Base-by-base conservation (phyloP, 2,113 vertebrate genomes). In the Hippolais icterina region DNA sequence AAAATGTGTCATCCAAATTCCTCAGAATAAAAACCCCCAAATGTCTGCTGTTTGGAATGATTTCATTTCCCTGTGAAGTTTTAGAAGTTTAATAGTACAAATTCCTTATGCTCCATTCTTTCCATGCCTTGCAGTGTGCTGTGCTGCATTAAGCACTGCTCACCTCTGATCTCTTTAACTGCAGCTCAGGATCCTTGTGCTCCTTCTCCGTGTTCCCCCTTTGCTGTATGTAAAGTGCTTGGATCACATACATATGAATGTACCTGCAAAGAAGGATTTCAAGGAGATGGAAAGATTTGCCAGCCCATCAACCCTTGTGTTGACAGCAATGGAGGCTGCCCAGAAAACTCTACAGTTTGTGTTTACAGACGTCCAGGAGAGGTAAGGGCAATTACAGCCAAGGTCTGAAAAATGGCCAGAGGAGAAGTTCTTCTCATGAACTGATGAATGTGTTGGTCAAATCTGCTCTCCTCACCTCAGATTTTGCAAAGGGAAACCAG, bases 221-320 rank as follows among this genome's bases (percentile, higher is more conserved):
- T 98, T 10, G 99, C 99, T 27, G 87, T 75, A 18, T 99, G 99
- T 82, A 97, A 97, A 25, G 81, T 61, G 31, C 92, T 95, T 66
- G 97, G 92, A 12, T 68, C 89, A n/a, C 98, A 50, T 41, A 68
- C 96, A 12, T 98, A 98, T 78, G 95, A 88, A 7, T 99, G 99
- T 27, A 95, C 42, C 37, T 99, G 99, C 95, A 98, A 97, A 74
- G 86, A 97, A 1, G 98, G 98, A 61, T 99, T 98, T 49, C 78
- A 98, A 47, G 99, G 99, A 7, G 98, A 99, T 9, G 99, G 99
- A 14, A 97, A 52, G 31, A 79, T 99, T 59, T 99, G 99, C 71
- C 91, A 98, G 71, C 98, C 98, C 33, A 95, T 93, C 80, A 98
- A 99, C 83, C 99, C 98, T 5, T 99, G 99, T 74, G 63, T 96